Base-by-base conservation (phyloP, 2,113 vertebrate species). In the Amphilophus citrinellus region DNA sequence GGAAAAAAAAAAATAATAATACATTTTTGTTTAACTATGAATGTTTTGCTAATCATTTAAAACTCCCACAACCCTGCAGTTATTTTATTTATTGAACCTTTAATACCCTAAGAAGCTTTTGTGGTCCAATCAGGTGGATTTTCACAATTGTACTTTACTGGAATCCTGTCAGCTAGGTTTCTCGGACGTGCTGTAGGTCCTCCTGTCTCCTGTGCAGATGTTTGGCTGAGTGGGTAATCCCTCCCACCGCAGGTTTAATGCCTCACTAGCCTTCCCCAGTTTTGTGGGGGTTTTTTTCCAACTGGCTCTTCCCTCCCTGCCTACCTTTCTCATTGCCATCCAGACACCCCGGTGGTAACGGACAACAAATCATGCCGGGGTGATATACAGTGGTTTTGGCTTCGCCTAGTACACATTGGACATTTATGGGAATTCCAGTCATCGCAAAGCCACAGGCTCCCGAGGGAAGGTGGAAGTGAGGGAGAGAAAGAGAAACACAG, bases 391-490 rank as follows among this genome's bases (percentile, higher is more conserved):
- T 0, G 62, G 50, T 90, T 86, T 77, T 42, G 66, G 76, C 87
- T 63, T 88, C 73, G 32, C 73, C 59, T 65, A 8, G 63, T 20
- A 68, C 63, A 79, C 47, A 59, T 87, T 6, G 18, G 85, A 87
- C 86, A 47, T 93, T 94, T 93, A 93, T 92, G 86, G 81, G 89
- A 91, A 92, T 93, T 93, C 89, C 92, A 87, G 42, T 84, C 78
- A 79, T 89, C 17, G 9, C 78, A 76, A 84, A 89, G 81, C 92
- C 88, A 13, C 88, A 83, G 62, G 59, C 59, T 90, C 91, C 76
- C 42, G 0, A 10, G 76, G 75, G 87, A 89, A 80, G 65, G 62
- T 62, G 66, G 39, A 17, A 89, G 71, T 77, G 47, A 78, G 37
- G 56, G 53, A 65, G 83, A 84, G 77, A 37, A 53, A 81, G 80